phyloP scores from a whole-genome alignment of 2,888 invertebrate genomes.

The Adelphocoris suturalis region DNA sequence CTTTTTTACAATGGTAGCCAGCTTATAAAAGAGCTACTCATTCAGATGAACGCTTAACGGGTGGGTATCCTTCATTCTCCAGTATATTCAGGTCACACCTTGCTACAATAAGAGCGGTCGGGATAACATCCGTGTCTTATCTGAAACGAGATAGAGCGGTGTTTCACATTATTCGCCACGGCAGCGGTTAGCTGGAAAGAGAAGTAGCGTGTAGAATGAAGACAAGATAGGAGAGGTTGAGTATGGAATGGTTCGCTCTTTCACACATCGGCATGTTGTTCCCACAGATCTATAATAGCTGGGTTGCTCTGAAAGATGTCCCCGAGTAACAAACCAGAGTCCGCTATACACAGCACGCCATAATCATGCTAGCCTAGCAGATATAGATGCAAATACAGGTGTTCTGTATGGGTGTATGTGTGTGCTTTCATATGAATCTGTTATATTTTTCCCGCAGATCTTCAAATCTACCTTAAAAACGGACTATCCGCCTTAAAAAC shows the following conservation, averaged over 20 bases:
- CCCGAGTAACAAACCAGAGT: too few species aligned
- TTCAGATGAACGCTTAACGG: too few species aligned
- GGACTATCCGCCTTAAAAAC: too few species aligned
- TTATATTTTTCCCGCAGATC: too few species aligned
- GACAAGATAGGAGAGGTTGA: neutral
- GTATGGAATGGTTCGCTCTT: neutral
- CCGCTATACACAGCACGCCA: too few species aligned
- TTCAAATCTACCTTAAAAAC: too few species aligned
- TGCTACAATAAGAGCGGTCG: neutral
- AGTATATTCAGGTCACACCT: constrained; percentile 2
- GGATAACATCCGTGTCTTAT: constrained; percentile 15
- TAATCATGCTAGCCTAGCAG: too few species aligned
- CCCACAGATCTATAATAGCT: neutral
- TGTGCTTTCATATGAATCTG: neutral
- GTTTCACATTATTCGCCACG: constrained; percentile 24
- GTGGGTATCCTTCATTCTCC: neutral
- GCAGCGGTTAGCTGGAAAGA: neutral
- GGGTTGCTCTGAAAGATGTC: too few species aligned
- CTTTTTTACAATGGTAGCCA: too few species aligned
- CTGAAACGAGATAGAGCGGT: neutral
- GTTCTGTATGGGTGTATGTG: neutral
- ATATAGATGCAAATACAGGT: too few species aligned
- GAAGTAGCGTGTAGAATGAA: constrained; percentile 4
- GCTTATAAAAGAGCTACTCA: too few species aligned
- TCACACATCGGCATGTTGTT: constrained; percentile 6